Conservation (phyloP, 2,113 vertebrate genomes). For the Cepphus grylle region DNA sequence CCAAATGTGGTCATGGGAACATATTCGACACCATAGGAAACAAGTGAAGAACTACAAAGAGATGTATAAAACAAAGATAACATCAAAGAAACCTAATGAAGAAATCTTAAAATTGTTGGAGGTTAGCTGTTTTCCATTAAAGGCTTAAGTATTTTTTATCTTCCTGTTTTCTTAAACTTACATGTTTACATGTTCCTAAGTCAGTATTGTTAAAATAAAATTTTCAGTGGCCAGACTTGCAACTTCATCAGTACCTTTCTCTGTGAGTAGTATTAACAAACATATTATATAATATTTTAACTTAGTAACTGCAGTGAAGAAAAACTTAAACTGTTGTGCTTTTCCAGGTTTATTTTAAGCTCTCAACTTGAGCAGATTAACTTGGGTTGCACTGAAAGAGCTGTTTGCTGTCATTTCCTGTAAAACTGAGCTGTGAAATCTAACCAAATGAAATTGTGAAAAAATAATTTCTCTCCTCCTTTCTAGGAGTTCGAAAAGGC, state of each 20-base stretch:
- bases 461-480: not conserved
- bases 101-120: slow-evolving; percentile 79
- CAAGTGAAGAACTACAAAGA: slow-evolving; percentile 85
- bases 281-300: not conserved
- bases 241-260: not conserved
- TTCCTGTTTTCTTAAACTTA: not conserved
- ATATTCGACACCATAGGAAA: slow-evolving; percentile 81
- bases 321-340: not conserved
- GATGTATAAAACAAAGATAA: slow-evolving; percentile 91
- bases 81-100: slow-evolving; percentile 83
- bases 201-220: not conserved
- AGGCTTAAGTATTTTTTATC: not conserved
- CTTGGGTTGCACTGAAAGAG: not conserved
- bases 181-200: not conserved
- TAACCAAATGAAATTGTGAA: not conserved
- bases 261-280: not conserved
- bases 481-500: slow-evolving; percentile 84
- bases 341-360: not conserved
- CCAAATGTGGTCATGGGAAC: slow-evolving; percentile 94
- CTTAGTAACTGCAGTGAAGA: not conserved
- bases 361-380: not conserved
- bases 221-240: not conserved
- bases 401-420: not conserved
- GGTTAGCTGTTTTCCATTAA: slow-evolving; percentile 69
- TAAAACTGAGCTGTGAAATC: not conserved